phyloP scores from a whole-genome alignment of 2,113 vertebrate species.

The Caretta caretta region DNA sequence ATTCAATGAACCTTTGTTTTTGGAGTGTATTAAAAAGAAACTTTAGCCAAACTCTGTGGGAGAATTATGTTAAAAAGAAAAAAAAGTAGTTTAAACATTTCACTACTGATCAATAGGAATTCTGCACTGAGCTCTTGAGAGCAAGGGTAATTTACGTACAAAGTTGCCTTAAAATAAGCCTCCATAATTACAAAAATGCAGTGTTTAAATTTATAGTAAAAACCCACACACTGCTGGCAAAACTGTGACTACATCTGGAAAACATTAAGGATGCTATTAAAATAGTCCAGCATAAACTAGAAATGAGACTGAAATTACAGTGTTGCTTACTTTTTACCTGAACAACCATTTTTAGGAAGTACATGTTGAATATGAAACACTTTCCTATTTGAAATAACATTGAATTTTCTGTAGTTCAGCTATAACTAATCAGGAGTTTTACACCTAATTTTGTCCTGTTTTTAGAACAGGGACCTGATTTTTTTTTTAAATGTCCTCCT shows the following conservation, averaged over 20 bases:
- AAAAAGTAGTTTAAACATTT: conserved; percentile 47
- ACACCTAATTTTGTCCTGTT: background rate
- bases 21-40: background rate
- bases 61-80: background rate
- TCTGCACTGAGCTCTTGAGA: conserved; percentile 59
- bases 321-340: conserved; percentile 45
- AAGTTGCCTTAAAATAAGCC: conserved; percentile 85
- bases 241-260: conserved; percentile 86
- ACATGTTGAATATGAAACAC: background rate
- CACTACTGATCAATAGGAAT: conserved; percentile 48
- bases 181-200: conserved; percentile 89
- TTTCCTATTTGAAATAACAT: background rate
- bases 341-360: conserved; percentile 58
- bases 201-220: conserved; percentile 95
- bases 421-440: background rate
- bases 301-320: conserved; percentile 66
- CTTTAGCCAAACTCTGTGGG: background rate
- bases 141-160: conserved; percentile 73
- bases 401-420: background rate
- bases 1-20: background rate
- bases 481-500: background rate
- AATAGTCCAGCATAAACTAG: conserved; percentile 62
- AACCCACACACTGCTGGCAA: conserved; percentile 90
- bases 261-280: conserved; percentile 83
- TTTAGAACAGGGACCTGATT: background rate